These are phyloP conservation scores for Semicossyphus pulcher DNA, from an alignment of 2,113 vertebrate genomes.

Conservation along the genomic window DNA sequence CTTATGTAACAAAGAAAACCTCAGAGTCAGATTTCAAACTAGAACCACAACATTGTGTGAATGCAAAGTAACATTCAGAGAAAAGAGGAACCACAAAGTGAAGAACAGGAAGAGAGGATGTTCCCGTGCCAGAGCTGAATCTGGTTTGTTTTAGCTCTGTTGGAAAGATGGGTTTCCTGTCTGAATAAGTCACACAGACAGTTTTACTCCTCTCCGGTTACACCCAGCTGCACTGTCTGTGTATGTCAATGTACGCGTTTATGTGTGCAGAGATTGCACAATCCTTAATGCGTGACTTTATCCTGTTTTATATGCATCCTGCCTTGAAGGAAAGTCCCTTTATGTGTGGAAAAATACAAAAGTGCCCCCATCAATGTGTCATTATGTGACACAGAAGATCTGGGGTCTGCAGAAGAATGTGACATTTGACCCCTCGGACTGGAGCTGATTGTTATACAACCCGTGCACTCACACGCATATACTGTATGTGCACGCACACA, in stretches of 20 bases:
- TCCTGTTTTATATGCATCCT: conserved; percentile 17
- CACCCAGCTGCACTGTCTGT: conserved; percentile 33
- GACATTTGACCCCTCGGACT: conserved; percentile 77
- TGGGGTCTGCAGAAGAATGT: conserved; percentile 55
- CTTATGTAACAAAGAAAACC: conserved; percentile 30
- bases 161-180: conserved; percentile 63
- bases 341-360: conserved; percentile 19
- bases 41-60: conserved; percentile 16
- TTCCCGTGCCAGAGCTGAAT: conserved; percentile 54
- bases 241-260: not conserved
- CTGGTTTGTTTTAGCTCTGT: conserved; percentile 63
- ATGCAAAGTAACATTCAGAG: conserved; percentile 29
- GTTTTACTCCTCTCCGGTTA: conserved; percentile 17
- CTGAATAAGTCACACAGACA: conserved; percentile 14
- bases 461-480: conserved; percentile 18
- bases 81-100: conserved; percentile 62
- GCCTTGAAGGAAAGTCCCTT: conserved; percentile 20
- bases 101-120: conserved; percentile 49
- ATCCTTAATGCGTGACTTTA: conserved; percentile 23
- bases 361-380: conserved; percentile 45
- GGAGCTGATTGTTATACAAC: conserved; percentile 68
- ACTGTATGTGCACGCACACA: not conserved
- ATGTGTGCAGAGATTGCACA: not conserved
- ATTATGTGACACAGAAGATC: conserved; percentile 46
- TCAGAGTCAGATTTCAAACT: conserved; percentile 35